A percentile compares a stretch with the other conserved stretches of the same genome.
Evolutionary conservation across 2,888 invertebrate species (phyloP).

Genomic region (Ceramica pisi): DNA sequence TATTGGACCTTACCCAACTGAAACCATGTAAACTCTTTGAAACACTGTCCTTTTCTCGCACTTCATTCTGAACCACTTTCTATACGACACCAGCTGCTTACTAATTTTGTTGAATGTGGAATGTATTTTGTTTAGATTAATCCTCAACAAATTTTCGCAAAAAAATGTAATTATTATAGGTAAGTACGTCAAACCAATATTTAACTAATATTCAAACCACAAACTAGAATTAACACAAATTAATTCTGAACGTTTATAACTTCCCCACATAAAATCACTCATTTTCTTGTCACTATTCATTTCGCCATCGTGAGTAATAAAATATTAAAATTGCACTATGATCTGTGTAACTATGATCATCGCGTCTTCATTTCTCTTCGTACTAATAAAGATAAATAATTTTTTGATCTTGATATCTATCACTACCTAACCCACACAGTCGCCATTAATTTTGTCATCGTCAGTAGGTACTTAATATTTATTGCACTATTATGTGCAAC

Average conservation of each 20-base stretch:
- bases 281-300: too few relatives aligned
- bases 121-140: background rate
- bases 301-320: too few relatives aligned
- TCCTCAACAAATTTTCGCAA: background rate
- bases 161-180: background rate
- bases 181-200: background rate
- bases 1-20: too few relatives aligned
- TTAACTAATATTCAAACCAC: background rate
- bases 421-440: background rate
- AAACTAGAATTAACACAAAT: background rate
- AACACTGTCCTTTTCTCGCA: slow-evolving; percentile 1
- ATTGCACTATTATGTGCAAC: background rate
- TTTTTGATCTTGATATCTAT: too few relatives aligned
- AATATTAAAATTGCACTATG: too few relatives aligned
- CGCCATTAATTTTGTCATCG: background rate
- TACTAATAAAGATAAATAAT: too few relatives aligned
- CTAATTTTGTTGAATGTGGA: too few relatives aligned
- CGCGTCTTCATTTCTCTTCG: too few relatives aligned
- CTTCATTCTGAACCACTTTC: background rate
- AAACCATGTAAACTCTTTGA: background rate
- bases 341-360: too few relatives aligned
- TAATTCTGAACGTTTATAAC: background rate
- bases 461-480: background rate
- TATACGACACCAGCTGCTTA: too few relatives aligned
- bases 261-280: too few relatives aligned